Percentiles rank a stretch among this genome's conserved stretches.
Conservation (phyloP, 2,113 vertebrate genomes). For the Potamarius usumacintae region DNA sequence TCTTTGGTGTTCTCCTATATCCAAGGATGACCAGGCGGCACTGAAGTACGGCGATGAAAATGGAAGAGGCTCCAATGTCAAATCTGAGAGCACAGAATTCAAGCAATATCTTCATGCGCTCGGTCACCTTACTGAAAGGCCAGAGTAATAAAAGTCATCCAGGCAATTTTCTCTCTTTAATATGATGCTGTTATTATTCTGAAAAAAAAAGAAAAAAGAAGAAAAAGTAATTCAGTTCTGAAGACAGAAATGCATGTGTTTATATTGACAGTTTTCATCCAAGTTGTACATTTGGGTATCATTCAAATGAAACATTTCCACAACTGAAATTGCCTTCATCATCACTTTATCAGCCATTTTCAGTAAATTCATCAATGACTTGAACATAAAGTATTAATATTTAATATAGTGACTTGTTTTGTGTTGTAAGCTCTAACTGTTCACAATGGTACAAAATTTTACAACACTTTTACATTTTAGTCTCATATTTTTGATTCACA, state of each 20-base stretch:
- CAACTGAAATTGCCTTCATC: background rate
- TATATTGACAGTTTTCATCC: background rate
- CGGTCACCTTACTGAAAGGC: constrained; percentile 18
- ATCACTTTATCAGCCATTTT: background rate
- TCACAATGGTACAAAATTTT: background rate
- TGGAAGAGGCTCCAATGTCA: constrained; percentile 10
- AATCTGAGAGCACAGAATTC: constrained; percentile 18
- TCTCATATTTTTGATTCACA: too few species aligned
- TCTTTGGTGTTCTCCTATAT: background rate
- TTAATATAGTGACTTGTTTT: background rate
- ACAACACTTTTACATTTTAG: too few species aligned
- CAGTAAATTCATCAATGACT: background rate
- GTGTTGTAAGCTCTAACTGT: background rate
- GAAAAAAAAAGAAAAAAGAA: background rate
- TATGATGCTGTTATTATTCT: background rate
- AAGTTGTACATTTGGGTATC: background rate
- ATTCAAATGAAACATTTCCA: background rate
- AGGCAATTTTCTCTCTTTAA: constrained; percentile 6
- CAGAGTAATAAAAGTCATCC: constrained; percentile 27
- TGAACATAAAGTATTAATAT: background rate
- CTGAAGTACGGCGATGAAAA: background rate
- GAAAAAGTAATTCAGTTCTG: background rate
- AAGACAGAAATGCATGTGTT: background rate
- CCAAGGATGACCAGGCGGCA: constrained; percentile 6
- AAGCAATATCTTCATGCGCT: background rate